These are phyloP conservation scores for Protaetia brevitarsis DNA, from an alignment of 1,140 invertebrate genomes.

Conservation along the genomic window DNA sequence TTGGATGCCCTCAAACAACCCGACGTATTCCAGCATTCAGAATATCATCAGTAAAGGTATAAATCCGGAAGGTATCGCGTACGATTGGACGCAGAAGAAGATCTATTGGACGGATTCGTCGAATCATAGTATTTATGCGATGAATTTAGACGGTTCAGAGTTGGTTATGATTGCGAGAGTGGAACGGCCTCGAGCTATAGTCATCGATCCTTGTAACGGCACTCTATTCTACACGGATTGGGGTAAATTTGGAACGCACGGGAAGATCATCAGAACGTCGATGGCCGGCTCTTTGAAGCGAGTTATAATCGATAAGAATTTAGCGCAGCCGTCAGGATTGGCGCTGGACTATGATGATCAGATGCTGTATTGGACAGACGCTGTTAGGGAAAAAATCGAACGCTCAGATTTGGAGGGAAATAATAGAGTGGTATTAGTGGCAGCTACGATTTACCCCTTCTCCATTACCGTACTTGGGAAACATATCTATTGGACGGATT, in stretches of 20 bases:
- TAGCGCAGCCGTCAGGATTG: slow-evolving; percentile 93
- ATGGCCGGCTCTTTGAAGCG: slow-evolving; percentile 94
- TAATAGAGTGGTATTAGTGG: slow-evolving; percentile 72
- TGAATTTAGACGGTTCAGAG: slow-evolving; percentile 86
- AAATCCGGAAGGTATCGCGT: slow-evolving; percentile 93
- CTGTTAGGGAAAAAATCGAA: slow-evolving; percentile 96
- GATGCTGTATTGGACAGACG: slow-evolving; percentile 97
- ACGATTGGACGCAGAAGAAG: slow-evolving; percentile 96
- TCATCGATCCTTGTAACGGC: slow-evolving; percentile 95
- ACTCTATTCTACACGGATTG: slow-evolving; percentile 91
- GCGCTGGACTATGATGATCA: slow-evolving; percentile 95
- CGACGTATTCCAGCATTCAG: slow-evolving; percentile 61
- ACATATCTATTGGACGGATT: slow-evolving; percentile 97
- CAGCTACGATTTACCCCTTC: slow-evolving; percentile 94
- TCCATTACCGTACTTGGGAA: slow-evolving; percentile 88
- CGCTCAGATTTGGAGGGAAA: slow-evolving; percentile 84
- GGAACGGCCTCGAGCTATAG: slow-evolving; percentile 90
- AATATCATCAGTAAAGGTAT: slow-evolving; percentile 77
- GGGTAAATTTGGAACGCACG: slow-evolving; percentile 88
- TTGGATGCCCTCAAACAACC: slow-evolving; percentile 68
- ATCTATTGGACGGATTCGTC: slow-evolving; percentile 96
- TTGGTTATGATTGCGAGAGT: slow-evolving; percentile 92
- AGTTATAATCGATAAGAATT: slow-evolving; percentile 83
- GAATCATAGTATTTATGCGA: slow-evolving; percentile 92
- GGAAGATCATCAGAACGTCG: slow-evolving; percentile 92